These are phyloP conservation scores for Loris lydekkerianus DNA, from an alignment of 2,797 vertebrate genomes.

Conservation along the genomic window DNA sequence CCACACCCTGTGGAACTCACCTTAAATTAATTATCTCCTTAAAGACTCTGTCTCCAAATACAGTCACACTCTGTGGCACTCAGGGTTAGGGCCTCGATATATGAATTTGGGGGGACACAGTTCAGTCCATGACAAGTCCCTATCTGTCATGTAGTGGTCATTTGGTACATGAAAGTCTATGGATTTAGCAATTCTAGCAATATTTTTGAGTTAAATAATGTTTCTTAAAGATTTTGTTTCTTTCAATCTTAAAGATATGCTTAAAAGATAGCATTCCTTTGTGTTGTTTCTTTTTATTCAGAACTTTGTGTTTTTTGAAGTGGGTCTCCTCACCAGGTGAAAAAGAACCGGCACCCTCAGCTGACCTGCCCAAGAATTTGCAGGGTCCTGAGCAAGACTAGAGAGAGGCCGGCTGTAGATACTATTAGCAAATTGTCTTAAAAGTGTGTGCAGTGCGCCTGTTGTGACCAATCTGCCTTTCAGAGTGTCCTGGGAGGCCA, in stretches of 20 bases:
- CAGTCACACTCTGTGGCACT: background rate
- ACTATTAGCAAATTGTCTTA: background rate
- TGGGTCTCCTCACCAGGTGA: too few relatives aligned
- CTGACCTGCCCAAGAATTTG: background rate
- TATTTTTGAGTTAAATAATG: background rate
- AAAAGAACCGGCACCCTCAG: background rate
- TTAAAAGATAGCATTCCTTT: background rate
- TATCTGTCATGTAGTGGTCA: background rate
- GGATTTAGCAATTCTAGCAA: background rate
- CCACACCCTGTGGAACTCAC: background rate
- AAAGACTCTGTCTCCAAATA: background rate
- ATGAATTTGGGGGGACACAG: background rate
- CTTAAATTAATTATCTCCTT: background rate
- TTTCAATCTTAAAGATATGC: background rate
- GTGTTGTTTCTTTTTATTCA: background rate
- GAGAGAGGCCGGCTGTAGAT: background rate
- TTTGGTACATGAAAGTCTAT: background rate
- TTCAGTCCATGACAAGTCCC: background rate
- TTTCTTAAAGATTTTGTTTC: slow-evolving; percentile 14
- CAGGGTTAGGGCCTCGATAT: background rate
- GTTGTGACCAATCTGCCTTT: background rate
- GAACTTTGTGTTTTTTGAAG: background rate
- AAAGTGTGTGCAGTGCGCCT: background rate
- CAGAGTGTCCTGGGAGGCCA: background rate
- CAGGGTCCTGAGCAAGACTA: background rate